Conservation (phyloP, 23 tunicate species). For the Aplidium turbinatum region DNA sequence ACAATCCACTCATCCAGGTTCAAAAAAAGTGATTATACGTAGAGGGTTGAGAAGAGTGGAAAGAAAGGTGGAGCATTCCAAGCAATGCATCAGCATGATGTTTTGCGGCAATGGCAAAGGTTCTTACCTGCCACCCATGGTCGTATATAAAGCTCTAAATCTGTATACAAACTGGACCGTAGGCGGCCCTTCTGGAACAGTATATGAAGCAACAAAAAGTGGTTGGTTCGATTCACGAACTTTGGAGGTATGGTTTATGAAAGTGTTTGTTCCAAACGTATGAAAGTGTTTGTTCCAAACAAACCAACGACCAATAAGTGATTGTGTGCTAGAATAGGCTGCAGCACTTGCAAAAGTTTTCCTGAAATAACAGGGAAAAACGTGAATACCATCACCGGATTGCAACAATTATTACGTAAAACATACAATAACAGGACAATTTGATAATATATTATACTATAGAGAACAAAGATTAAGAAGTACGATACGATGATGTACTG, state of each 20-base stretch:
- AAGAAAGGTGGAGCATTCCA: constrained; percentile 18
- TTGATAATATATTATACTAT: no score
- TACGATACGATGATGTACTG: no score
- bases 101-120: constrained; percentile 23
- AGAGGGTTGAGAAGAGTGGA: constrained; percentile 15
- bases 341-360: no score
- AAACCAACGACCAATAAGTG: no score
- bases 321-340: no score
- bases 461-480: no score
- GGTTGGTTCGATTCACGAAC: constrained; percentile 33
- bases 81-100: constrained; percentile 5
- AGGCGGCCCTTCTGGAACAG: constrained; percentile 21
- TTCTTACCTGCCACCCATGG: constrained; percentile 19
- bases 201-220: constrained; percentile 23
- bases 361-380: no score
- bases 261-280: constrained; percentile 1
- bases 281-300: no score
- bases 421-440: no score
- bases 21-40: constrained; percentile 18
- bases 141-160: constrained; percentile 24
- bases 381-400: no score
- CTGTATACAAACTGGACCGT: constrained; percentile 6
- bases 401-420: no score
- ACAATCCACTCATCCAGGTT: constrained; percentile 16
- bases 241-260: constrained; percentile 14